Conservation (phyloP, 2,797 vertebrate species). For the Vireo griseus region DNA sequence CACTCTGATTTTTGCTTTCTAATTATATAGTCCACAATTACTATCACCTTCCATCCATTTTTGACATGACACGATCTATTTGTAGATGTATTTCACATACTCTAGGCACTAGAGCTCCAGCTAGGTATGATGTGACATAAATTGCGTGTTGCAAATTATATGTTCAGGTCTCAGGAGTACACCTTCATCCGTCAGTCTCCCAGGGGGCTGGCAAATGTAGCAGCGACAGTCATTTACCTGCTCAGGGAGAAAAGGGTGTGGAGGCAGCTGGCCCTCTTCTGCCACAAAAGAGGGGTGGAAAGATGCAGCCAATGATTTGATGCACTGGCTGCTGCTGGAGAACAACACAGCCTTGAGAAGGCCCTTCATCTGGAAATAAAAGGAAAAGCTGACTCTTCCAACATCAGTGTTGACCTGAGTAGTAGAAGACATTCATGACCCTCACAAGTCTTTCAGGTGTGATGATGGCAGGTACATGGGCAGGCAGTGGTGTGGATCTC, state of each 20-base stretch:
- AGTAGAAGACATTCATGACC: neutral
- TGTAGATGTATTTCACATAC: conserved; percentile 16
- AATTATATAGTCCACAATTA: conserved; percentile 53
- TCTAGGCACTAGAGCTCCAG: conserved; percentile 10
- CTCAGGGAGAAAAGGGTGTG: neutral
- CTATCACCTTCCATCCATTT: conserved; percentile 50
- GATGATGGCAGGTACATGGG: neutral
- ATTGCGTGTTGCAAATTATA: conserved; percentile 44
- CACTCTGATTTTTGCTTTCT: conserved; percentile 34
- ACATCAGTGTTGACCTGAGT: neutral
- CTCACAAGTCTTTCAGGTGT: neutral
- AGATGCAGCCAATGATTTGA: neutral
- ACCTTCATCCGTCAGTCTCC: neutral
- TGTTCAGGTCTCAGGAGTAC: conserved; percentile 10
- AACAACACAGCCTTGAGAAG: neutral
- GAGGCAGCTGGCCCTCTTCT: neutral
- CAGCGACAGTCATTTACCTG: neutral
- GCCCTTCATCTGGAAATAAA: neutral
- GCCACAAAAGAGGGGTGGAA: neutral
- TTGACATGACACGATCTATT: conserved; percentile 48
- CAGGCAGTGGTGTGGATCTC: neutral
- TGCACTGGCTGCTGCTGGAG: neutral
- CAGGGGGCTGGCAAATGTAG: neutral
- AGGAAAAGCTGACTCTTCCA: neutral
- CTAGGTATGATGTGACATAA: conserved; percentile 31